Conservation (phyloP, 2,888 invertebrate genomes). For the Rapana venosa region DNA sequence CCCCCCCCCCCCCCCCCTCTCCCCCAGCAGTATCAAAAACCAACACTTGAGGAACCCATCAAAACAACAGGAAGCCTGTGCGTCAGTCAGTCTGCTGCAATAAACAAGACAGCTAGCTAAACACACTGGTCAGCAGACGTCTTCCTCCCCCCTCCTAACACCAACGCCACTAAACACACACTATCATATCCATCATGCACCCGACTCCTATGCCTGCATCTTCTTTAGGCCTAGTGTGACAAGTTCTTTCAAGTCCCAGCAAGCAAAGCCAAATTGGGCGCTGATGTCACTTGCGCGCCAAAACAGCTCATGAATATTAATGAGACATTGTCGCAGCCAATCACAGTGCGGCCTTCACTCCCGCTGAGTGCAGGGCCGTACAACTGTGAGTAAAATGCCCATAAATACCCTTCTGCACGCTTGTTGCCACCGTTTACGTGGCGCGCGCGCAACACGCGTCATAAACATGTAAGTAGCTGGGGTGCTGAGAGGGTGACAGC, state of each 20-base stretch:
- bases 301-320: constrained; percentile 11
- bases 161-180: too few relatives aligned
- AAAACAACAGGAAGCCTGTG: too few relatives aligned
- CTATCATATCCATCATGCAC: too few relatives aligned
- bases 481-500: not conserved
- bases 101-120: too few relatives aligned
- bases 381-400: not conserved
- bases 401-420: not conserved
- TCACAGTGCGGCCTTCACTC: not conserved
- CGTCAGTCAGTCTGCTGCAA: too few relatives aligned
- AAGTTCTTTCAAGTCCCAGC: not conserved
- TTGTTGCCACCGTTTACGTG: not conserved
- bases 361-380: too few relatives aligned
- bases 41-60: too few relatives aligned
- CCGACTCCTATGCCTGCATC: too few relatives aligned
- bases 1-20: too few relatives aligned
- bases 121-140: too few relatives aligned
- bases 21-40: too few relatives aligned
- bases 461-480: not conserved
- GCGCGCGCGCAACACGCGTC: constrained; percentile 6
- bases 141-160: too few relatives aligned
- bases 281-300: constrained; percentile 9
- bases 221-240: not conserved
- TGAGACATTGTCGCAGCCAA: not conserved
- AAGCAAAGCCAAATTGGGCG: not conserved